Evolutionary conservation across 2,797 vertebrate species (phyloP).

Genomic region (Buphagus erythrorhynchus): DNA sequence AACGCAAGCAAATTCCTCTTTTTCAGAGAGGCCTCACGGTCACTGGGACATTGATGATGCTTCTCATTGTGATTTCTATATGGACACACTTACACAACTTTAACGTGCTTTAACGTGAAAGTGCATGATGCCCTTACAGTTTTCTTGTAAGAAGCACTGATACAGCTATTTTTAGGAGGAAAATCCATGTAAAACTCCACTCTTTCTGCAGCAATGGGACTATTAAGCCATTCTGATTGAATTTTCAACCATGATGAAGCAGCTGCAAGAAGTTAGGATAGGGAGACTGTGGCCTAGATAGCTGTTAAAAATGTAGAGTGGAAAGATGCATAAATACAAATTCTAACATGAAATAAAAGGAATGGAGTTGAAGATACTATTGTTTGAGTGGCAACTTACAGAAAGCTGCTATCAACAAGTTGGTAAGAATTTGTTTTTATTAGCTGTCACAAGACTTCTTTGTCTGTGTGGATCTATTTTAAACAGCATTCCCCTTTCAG

Average conservation of each 20-base stretch:
- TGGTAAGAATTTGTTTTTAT: background rate
- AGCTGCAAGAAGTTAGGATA: background rate
- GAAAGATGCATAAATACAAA: background rate
- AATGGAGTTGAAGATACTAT: background rate
- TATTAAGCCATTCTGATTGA: background rate
- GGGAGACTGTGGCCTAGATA: background rate
- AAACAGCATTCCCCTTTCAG: background rate
- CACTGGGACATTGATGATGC: background rate
- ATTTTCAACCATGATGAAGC: background rate
- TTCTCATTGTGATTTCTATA: background rate
- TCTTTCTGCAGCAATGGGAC: background rate
- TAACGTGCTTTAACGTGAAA: background rate
- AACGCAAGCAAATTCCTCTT: conserved; percentile 1
- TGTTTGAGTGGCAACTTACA: background rate
- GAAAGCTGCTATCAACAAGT: conserved; percentile 23
- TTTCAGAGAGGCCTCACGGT: background rate
- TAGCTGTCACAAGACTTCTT: background rate
- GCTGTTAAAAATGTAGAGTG: background rate
- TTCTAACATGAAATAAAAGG: background rate
- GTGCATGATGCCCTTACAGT: rapidly evolving
- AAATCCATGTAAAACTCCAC: background rate
- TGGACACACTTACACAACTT: background rate
- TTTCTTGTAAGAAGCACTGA: background rate
- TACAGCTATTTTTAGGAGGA: background rate
- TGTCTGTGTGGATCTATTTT: background rate